Conservation (phyloP, 2,113 vertebrate genomes). For the Chaetura pelagica region DNA sequence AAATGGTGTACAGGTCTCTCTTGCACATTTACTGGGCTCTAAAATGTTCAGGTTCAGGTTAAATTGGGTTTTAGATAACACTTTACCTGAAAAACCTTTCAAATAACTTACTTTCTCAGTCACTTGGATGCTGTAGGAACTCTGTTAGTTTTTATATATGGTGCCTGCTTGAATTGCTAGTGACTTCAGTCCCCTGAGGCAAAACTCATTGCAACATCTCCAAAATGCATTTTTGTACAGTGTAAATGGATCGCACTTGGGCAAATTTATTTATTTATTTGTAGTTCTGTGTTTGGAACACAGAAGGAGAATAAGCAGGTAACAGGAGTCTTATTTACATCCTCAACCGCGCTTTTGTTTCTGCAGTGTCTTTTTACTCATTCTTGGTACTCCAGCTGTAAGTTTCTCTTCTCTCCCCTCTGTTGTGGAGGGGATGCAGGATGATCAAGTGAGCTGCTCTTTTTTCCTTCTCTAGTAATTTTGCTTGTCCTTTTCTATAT, state of each 20-base stretch:
- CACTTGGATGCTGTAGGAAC: neutral
- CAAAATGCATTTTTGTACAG: neutral
- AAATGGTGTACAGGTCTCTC: neutral
- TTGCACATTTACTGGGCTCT: neutral
- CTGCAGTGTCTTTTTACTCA: accelerated
- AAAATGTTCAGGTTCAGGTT: neutral
- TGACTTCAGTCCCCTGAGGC: neutral
- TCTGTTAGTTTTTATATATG: neutral
- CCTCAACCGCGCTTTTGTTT: neutral
- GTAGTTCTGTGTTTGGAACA: neutral
- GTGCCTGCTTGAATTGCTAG: neutral
- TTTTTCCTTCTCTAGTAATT: neutral
- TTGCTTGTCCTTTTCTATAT: neutral
- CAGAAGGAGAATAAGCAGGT: neutral
- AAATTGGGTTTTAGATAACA: neutral
- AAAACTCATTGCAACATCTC: neutral
- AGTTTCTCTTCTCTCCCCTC: neutral
- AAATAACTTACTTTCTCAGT: neutral
- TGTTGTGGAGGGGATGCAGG: neutral
- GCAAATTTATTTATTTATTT: neutral
- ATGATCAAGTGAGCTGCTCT: neutral
- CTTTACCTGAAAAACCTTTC: neutral
- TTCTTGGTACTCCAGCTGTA: neutral
- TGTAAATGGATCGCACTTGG: neutral
- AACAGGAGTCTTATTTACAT: neutral